Evolutionary conservation across 2,888 invertebrate genomes (phyloP), one percentile per base, ranked within the genome.

Genomic region (Luperina nickerlii): DNA sequence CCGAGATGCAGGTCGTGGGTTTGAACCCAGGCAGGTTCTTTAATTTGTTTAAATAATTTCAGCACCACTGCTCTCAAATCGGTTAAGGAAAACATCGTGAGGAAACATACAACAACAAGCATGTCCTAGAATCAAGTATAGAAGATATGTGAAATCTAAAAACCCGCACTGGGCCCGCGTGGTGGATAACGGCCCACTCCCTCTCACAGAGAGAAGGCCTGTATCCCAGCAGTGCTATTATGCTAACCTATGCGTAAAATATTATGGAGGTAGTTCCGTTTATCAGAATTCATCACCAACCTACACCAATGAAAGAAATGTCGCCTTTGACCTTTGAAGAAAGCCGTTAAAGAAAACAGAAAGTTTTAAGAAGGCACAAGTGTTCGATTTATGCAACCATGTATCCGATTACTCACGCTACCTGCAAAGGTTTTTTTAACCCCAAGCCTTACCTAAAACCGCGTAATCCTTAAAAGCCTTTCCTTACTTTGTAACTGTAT

Each of bases 391-490:
- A 45, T 13, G 9, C 32, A 45, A 77, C 54, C 68, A 57, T 65
- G 45, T 82, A 82, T 80, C 62, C 77, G 76, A 76, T 80, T 82
- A 80, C 77, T 38, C 15, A 68, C 48, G 54, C 54, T 63, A 77
- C 78, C 45, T 54, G 13, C 38, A 38, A 32, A 62, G 54, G 42
- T 4, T 77, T 75, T 67, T 81, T 75, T 65, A 63, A 75, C 65
- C 57, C 32, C 38, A 24, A 57, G 5, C 27, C 72, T 18, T 78
- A 1, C 54, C 27, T 45, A 51, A 57, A 27, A 79, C 80, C 80
- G 18, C 45, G 80, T 79, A 62, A 84, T 70, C 70, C 65, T 66
- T 60, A 51, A 51, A 84, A 79, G 84, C 51, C 69, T 70, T 60
- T 27, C 32, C 15, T 71, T 51, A 66, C 32, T 81, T 66, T 15